phyloP scores from a whole-genome alignment of 1,140 invertebrate genomes.

The Xylocopa sonorina region DNA sequence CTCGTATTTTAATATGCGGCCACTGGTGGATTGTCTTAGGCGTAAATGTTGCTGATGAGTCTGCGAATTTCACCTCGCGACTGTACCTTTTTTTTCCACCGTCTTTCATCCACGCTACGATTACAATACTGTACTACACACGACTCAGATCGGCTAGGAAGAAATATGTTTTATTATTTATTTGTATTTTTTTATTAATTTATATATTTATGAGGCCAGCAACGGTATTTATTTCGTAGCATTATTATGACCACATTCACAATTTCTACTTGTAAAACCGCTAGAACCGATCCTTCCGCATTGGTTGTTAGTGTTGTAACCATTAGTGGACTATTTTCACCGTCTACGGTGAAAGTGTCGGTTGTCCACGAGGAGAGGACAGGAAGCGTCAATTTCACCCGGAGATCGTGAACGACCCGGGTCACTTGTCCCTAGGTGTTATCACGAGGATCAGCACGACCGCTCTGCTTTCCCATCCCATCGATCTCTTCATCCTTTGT shows the following conservation, averaged over 20 bases:
- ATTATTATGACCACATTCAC: not conserved
- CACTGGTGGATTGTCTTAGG: conserved; percentile 4
- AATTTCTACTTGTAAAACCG: not conserved
- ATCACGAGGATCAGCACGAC: conserved; percentile 37
- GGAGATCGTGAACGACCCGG: conserved; percentile 50
- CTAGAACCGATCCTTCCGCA: conserved; percentile 14
- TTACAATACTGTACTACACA: too few species aligned
- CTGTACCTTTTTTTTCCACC: not conserved
- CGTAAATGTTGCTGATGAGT: not conserved
- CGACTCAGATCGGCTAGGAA: too few species aligned
- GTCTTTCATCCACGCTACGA: not conserved
- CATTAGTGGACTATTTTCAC: conserved; percentile 45
- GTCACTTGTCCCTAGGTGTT: conserved; percentile 41
- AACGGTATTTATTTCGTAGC: not conserved
- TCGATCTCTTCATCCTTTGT: not conserved
- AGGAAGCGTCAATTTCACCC: conserved; percentile 52
- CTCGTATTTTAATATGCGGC: conserved; percentile 41
- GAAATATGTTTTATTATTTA: not conserved
- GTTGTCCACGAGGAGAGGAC: conserved; percentile 42
- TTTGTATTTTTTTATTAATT: not conserved
- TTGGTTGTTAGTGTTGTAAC: conserved; percentile 36
- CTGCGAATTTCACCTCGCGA: not conserved
- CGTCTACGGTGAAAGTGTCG: conserved; percentile 55
- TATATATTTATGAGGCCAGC: not conserved
- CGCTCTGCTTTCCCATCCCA: conserved; percentile 44